These are phyloP conservation scores for Epinephelus fuscoguttatus DNA, from an alignment of 2,113 vertebrate genomes.

Conservation along the genomic window DNA sequence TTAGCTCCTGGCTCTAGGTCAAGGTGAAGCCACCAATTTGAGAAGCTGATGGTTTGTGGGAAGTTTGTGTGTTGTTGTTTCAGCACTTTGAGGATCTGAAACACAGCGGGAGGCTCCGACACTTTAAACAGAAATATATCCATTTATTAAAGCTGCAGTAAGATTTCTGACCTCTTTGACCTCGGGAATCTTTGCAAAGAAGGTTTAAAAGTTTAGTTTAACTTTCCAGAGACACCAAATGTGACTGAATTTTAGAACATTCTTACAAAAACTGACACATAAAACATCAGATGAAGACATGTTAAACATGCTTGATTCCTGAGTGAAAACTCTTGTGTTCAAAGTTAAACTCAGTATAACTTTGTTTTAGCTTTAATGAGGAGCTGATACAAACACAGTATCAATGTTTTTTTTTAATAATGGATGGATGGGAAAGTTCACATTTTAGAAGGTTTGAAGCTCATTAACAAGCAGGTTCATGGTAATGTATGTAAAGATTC, in stretches of 20 bases:
- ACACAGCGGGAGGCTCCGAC: not conserved
- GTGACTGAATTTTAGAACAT: too few relatives aligned
- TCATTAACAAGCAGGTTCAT: not conserved
- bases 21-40: conserved; percentile 55
- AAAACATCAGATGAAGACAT: too few relatives aligned
- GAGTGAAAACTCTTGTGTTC: too few relatives aligned
- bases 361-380: too few relatives aligned
- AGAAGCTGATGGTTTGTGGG: conserved; percentile 7
- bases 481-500: not conserved
- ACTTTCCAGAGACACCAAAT: too few relatives aligned
- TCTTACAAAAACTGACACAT: not conserved
- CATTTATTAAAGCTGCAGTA: not conserved
- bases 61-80: conserved; percentile 3
- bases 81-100: not conserved
- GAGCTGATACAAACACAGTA: too few relatives aligned
- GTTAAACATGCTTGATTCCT: too few relatives aligned
- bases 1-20: conserved; percentile 39
- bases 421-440: not conserved
- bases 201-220: too few relatives aligned
- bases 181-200: not conserved
- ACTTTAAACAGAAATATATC: not conserved
- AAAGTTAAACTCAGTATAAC: too few relatives aligned
- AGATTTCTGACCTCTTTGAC: not conserved
- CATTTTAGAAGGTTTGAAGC: not conserved
- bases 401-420: too few relatives aligned